Conservation (phyloP, 92 coral and sea anemone species). For the Heteractis magnifica region DNA sequence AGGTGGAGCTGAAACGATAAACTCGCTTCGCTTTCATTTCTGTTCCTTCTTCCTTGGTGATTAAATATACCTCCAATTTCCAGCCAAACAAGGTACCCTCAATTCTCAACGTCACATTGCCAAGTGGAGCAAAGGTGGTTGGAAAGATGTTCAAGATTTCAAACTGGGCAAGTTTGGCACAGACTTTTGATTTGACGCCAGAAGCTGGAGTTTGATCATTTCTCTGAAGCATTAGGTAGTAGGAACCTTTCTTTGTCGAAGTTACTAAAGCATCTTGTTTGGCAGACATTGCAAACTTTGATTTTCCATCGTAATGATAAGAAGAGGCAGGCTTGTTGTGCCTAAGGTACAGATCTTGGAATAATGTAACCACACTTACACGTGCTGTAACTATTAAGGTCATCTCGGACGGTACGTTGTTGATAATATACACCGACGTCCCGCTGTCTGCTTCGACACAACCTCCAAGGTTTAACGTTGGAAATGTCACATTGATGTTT, state of each 20-base stretch:
- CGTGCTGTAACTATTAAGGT: constrained; percentile 58
- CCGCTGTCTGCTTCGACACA: constrained; percentile 37
- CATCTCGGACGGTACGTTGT: constrained; percentile 51
- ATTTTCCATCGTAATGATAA: constrained; percentile 48
- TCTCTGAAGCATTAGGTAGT: constrained; percentile 56
- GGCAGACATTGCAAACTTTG: constrained; percentile 62
- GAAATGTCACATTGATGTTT: constrained; percentile 55
- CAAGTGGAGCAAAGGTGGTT: constrained; percentile 53
- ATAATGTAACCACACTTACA: constrained; percentile 30
- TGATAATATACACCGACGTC: constrained; percentile 41
- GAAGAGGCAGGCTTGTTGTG: constrained; percentile 69
- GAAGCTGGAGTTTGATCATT: constrained; percentile 25
- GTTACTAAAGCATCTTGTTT: constrained; percentile 61
- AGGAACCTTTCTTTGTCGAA: constrained; percentile 48
- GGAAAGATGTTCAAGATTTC: constrained; percentile 67
- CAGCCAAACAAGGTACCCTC: constrained; percentile 73
- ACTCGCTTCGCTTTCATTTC: constrained; percentile 43
- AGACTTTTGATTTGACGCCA: constrained; percentile 35
- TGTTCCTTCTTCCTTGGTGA: constrained; percentile 1
- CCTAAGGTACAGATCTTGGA: constrained; percentile 58
- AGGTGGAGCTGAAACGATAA: constrained; percentile 68
- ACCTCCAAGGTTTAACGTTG: constrained; percentile 51
- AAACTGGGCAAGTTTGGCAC: constrained; percentile 68
- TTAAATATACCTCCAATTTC: constrained; percentile 46
- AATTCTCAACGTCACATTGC: constrained; percentile 61